These are phyloP conservation scores for Xenopus tropicalis DNA, from an alignment of 2,113 vertebrate species.

Conservation along the genomic window UCB_Xtro_10.0 CM004448.2:107843501-107844000, in stretches of 20 bases:
- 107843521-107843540: conserved; percentile 81
- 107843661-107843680: conserved; percentile 94
- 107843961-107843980: conserved; percentile 92
- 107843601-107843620: conserved; percentile 71
- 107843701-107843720: conserved; percentile 99
- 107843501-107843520: conserved; percentile 94
- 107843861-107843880: conserved; percentile 99
- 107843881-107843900: conserved; percentile 96
- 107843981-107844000: conserved; percentile 80
- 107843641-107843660: conserved; percentile 92
- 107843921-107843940: conserved; percentile 98
- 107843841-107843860: conserved; percentile 97
- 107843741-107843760: conserved; percentile 89
- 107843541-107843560: conserved; percentile 73
- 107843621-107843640: conserved; percentile 91
- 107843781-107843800: conserved; percentile 73
- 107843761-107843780: conserved; percentile 86
- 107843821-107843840: conserved; percentile 89
- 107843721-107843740: conserved; percentile 97
- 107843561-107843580: conserved; percentile 58
- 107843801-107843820: conserved; percentile 71
- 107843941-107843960: conserved; percentile 99
- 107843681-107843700: conserved; percentile 99
- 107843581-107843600: conserved; percentile 59
- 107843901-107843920: conserved; percentile 99